Evolutionary conservation across 2,888 invertebrate genomes (phyloP).

Genomic region (Tromatobia lineatoria): DNA sequence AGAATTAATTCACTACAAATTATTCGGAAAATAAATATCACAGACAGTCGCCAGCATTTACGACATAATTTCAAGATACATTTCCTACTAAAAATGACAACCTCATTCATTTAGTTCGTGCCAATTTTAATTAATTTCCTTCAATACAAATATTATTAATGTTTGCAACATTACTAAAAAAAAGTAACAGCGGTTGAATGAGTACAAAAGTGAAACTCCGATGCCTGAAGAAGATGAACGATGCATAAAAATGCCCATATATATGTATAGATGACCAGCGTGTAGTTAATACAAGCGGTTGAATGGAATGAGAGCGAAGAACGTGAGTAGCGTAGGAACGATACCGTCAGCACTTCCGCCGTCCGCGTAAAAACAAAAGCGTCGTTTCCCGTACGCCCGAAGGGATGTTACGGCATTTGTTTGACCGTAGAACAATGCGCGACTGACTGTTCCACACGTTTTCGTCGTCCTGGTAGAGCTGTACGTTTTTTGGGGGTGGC

Average conservation of each 20-base stretch:
- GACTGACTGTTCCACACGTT: conserved; percentile 39
- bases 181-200: not conserved
- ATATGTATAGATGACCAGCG: not conserved
- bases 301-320: conserved; percentile 38
- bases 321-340: conserved; percentile 37
- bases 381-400: conserved; percentile 27
- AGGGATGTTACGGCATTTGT: conserved; percentile 67
- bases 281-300: conserved; percentile 12
- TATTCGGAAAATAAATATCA: too few species aligned
- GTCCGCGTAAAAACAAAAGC: conserved; percentile 68
- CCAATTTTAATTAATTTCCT: not conserved
- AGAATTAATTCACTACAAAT: too few species aligned
- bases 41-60: too few species aligned
- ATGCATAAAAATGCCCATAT: not conserved
- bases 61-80: not conserved
- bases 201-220: not conserved
- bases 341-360: conserved; percentile 63
- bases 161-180: too few species aligned
- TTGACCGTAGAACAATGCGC: conserved; percentile 63
- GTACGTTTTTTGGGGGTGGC: conserved; percentile 10
- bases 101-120: too few species aligned
- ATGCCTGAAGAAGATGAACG: not conserved
- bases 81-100: too few species aligned
- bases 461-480: conserved; percentile 3
- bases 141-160: not conserved